Evolutionary conservation across 2,797 vertebrate genomes (phyloP), one percentile per base, ranked within the genome.

Genomic region (Enteromius treurensis): DNA sequence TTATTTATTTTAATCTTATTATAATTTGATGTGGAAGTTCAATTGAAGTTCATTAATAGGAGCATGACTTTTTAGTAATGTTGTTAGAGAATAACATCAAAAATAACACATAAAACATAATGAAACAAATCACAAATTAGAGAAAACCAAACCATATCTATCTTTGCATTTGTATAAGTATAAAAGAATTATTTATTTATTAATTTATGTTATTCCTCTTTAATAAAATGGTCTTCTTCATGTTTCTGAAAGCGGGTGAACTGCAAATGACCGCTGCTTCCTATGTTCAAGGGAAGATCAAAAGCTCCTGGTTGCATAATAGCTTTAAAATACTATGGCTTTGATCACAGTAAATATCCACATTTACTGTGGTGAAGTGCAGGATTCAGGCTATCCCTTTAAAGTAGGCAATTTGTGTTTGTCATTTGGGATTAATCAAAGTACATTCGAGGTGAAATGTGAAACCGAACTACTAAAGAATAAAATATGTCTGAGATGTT

Each of bases 321-420:
- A 83, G 82, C 85, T 82, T 58, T 71, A 53, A 81, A 51, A 23
- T 34, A 14, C 47, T 68, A 47, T 7, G 32, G 79, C 87, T 88
- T 89, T 87, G 85, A 90, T 88, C 85, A 88, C 53, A 13, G 73
- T 68, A 84, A 88, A 88, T 83, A 80, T 75, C 80, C 82, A 75
- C 79, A 83, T 88, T 87, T 88, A 87, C 81, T 88, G 75, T 45
- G 81, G 75, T 76, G 62, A 73, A 78, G 47, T 53, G 21, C 60
- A 74, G 40, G 32, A 62, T 49, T 19, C 42, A 6, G 74, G 45
- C 76, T 15, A 34, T 74, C 49, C 82, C 85, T 83, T 85, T 80
- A 80, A 84, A 82, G 47, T 60, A 71, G 13, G 34, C 60, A 68
- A 60, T 74, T 81, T 49, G 6, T 37, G 60, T 45, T 37, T 34